Conservation (phyloP, 1,140 invertebrate species). For the Drosophila mauritiana region DNA sequence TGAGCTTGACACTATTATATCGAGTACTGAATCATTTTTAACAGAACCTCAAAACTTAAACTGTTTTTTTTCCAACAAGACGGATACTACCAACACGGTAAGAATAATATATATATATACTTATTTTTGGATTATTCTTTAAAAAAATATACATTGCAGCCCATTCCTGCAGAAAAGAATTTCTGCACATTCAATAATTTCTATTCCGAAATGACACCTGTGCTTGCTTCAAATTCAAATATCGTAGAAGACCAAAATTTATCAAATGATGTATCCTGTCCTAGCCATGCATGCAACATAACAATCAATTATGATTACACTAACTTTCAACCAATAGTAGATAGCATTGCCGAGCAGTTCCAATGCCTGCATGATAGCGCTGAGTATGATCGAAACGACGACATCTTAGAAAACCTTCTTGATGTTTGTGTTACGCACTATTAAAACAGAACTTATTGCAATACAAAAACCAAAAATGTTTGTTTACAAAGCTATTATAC, state of each 20-base stretch:
- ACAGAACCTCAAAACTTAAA: conserved; percentile 30
- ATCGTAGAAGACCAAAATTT: conserved; percentile 18
- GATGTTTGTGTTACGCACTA: conserved; percentile 71
- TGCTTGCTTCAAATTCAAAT: conserved; percentile 9
- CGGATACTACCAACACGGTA: conserved; percentile 47
- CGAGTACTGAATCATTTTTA: conserved; percentile 31
- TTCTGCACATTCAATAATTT: conserved; percentile 32
- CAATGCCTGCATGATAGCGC: conserved; percentile 50
- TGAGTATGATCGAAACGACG: conserved; percentile 58
- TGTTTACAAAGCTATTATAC: no score
- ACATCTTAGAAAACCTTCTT: conserved; percentile 69
- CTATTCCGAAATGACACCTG: conserved; percentile 32
- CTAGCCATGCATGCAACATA: conserved; percentile 31
- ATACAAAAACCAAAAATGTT: no score
- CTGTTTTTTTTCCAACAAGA: conserved; percentile 36
- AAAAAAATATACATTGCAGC: neutral
- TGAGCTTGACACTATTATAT: conserved; percentile 58
- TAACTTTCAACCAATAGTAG: conserved; percentile 60
- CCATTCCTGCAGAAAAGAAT: conserved; percentile 52
- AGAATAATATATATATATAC: neutral
- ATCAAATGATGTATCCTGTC: conserved; percentile 3
- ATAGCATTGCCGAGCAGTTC: conserved; percentile 67
- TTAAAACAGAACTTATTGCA: conserved; percentile 20
- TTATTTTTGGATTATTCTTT: neutral
- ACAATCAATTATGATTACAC: conserved; percentile 45